Percentiles rank a stretch among this genome's conserved stretches.
Conservation (phyloP, 2,113 vertebrate genomes). For the Syngnathus typhle region DNA sequence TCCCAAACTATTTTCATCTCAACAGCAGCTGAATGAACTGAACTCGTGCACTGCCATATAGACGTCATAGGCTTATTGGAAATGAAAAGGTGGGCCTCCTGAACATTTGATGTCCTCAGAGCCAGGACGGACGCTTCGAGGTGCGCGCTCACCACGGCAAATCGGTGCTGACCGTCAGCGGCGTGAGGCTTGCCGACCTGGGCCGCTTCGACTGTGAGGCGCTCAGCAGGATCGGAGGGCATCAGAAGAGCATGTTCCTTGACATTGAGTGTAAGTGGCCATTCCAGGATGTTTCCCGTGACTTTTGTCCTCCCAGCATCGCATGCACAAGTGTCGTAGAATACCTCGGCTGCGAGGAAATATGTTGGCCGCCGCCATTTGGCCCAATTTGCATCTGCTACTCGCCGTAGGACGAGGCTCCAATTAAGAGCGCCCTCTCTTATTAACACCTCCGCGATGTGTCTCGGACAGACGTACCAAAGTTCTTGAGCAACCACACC, state of each 20-base stretch:
- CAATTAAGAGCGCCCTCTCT: conserved; percentile 27
- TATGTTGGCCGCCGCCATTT: too few relatives aligned
- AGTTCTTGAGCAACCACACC: conserved; percentile 90
- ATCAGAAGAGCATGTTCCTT: conserved; percentile 97
- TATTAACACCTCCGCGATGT: neutral
- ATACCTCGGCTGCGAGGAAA: conserved; percentile 46
- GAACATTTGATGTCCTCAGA: conserved; percentile 67
- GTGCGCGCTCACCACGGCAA: conserved; percentile 84
- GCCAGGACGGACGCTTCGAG: conserved; percentile 85
- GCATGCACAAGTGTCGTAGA: conserved; percentile 35
- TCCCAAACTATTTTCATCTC: neutral
- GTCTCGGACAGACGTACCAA: conserved; percentile 82
- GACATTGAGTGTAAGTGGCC: conserved; percentile 87
- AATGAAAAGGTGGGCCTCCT: too few relatives aligned
- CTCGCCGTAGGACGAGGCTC: conserved; percentile 1
- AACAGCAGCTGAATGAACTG: neutral
- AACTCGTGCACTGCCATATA: too few relatives aligned
- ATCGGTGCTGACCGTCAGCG: conserved; percentile 85
- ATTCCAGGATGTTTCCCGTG: neutral
- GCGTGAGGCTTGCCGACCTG: conserved; percentile 82
- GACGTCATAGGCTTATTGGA: too few relatives aligned
- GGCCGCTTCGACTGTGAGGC: conserved; percentile 97
- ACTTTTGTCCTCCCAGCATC: conserved; percentile 5
- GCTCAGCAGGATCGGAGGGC: conserved; percentile 91
- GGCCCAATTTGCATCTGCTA: neutral